Percentiles rank a stretch among this genome's conserved stretches.
Conservation (phyloP, 2,888 invertebrate genomes). For the Leucania comma region DNA sequence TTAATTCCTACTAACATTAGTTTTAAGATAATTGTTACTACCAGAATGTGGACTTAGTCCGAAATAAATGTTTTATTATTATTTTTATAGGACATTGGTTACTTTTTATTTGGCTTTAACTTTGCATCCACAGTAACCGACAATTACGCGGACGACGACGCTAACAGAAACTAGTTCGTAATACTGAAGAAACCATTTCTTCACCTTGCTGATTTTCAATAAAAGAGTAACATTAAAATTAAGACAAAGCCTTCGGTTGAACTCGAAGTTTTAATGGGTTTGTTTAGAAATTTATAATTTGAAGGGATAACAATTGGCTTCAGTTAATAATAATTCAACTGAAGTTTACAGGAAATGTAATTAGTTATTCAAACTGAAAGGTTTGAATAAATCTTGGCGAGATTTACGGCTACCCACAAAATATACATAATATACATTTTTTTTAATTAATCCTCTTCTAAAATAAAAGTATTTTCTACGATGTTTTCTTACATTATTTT, state of each 20-base stretch:
- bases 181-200: background rate
- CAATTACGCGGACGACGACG: too few relatives aligned
- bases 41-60: too few relatives aligned
- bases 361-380: constrained; percentile 12
- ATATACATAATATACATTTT: background rate
- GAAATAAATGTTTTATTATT: too few relatives aligned
- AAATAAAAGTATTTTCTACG: too few relatives aligned
- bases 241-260: constrained; percentile 15
- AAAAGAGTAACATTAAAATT: constrained; percentile 5
- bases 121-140: too few relatives aligned
- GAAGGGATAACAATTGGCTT: constrained; percentile 22
- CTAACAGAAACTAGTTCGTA: background rate
- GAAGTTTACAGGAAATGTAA: constrained; percentile 1
- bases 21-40: too few relatives aligned
- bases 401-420: background rate
- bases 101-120: too few relatives aligned
- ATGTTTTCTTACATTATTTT: too few relatives aligned
- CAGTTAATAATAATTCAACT: constrained; percentile 15
- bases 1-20: too few relatives aligned
- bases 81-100: too few relatives aligned
- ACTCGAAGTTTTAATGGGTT: constrained; percentile 39
- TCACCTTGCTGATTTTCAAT: constrained; percentile 10
- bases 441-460: too few relatives aligned
- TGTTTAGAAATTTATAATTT: constrained; percentile 32
- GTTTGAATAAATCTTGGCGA: background rate